Conservation (phyloP, 2,888 invertebrate species). For the Serrognathus titanus region DNA sequence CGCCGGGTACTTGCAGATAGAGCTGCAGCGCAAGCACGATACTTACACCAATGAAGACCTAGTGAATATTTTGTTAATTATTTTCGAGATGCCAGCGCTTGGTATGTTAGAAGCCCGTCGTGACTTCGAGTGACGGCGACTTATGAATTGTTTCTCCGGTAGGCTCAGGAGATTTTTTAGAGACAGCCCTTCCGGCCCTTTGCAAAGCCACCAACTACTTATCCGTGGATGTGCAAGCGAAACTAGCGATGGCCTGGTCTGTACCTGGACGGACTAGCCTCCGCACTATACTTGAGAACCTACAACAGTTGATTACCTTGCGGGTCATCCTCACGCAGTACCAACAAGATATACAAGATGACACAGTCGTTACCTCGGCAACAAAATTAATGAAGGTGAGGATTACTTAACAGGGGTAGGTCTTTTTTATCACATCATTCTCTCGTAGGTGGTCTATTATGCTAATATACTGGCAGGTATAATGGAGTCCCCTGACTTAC, state of each 20-base stretch:
- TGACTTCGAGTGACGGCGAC: neutral
- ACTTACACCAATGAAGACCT: slow-evolving; percentile 49
- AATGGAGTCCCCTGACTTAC: slow-evolving; percentile 62
- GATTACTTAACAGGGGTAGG: slow-evolving; percentile 8
- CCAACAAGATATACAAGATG: slow-evolving; percentile 79
- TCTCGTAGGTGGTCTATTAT: slow-evolving; percentile 72
- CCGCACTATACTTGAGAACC: slow-evolving; percentile 66
- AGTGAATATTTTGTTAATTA: slow-evolving; percentile 53
- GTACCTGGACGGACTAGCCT: slow-evolving; percentile 56
- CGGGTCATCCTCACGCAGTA: slow-evolving; percentile 74
- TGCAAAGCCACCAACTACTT: slow-evolving; percentile 74
- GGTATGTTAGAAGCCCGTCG: slow-evolving; percentile 37
- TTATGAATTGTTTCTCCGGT: slow-evolving; percentile 35
- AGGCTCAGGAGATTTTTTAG: slow-evolving; percentile 76
- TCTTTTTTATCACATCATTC: neutral
- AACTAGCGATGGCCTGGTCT: slow-evolving; percentile 78
- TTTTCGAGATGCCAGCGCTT: slow-evolving; percentile 47
- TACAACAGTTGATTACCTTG: slow-evolving; percentile 86
- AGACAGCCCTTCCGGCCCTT: slow-evolving; percentile 74
- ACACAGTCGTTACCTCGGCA: slow-evolving; percentile 76
- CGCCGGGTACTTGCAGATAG: slow-evolving; percentile 69
- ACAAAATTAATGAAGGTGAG: slow-evolving; percentile 82
- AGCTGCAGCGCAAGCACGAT: slow-evolving; percentile 51
- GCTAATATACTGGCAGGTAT: slow-evolving; percentile 84
- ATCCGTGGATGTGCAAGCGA: slow-evolving; percentile 72